These are phyloP conservation scores for Amphipyra berbera DNA, from an alignment of 2,888 invertebrate genomes.

Conservation along the genomic window DNA sequence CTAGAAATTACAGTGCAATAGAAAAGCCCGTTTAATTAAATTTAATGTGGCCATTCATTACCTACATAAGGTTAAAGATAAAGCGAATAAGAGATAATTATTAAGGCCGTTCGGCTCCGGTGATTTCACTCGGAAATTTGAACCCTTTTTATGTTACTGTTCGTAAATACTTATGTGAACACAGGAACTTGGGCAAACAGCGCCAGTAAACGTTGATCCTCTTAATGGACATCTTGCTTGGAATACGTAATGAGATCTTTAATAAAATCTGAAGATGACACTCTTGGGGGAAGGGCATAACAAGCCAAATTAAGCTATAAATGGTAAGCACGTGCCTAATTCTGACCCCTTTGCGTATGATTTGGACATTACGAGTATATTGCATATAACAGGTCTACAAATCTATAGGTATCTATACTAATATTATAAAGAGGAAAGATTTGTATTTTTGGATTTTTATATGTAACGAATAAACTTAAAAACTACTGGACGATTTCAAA, in stretches of 20 bases:
- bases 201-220: constrained; percentile 48
- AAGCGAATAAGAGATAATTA: constrained; percentile 71
- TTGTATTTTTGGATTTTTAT: too few relatives aligned
- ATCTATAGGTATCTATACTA: not conserved
- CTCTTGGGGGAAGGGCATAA: constrained; percentile 13
- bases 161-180: constrained; percentile 54
- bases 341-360: constrained; percentile 33
- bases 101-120: constrained; percentile 62
- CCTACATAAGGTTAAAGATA: constrained; percentile 68
- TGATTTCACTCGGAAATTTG: constrained; percentile 64
- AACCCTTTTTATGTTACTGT: constrained; percentile 56
- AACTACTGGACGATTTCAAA: too few relatives aligned
- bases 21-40: constrained; percentile 69
- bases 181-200: constrained; percentile 28
- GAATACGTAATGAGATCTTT: constrained; percentile 44
- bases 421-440: too few relatives aligned
- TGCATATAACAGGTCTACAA: not conserved
- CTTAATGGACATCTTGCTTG: constrained; percentile 39
- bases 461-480: too few relatives aligned
- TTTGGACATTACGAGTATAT: constrained; percentile 18
- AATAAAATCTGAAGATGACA: constrained; percentile 37
- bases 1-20: constrained; percentile 51
- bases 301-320: constrained; percentile 35
- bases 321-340: constrained; percentile 15
- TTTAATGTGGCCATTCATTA: constrained; percentile 70